Evolutionary conservation across 2,113 vertebrate genomes (phyloP), one percentile per base, ranked within the genome.

Genomic region (Poeciliopsis prolifica): DNA sequence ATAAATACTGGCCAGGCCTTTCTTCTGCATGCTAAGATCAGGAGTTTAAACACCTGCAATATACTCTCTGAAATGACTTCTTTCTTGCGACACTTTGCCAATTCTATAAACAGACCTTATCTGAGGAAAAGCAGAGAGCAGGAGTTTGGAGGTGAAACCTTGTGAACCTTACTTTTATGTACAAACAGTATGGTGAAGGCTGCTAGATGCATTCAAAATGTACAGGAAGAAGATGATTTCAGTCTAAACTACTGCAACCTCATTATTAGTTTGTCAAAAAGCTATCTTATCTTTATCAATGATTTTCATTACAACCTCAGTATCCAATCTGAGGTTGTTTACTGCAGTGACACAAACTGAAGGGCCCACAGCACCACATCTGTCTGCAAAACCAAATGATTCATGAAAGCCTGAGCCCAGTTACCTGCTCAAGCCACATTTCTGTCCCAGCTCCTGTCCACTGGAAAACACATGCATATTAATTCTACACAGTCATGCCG

Each of bases 361-460:
- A 87, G 61, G 60, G 17, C 74, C 80, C 65, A 72, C 68, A 90
- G 88, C 79, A 84, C 84, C 87, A 88, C 87, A 88, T 90, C 85
- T 86, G 84, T 83, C 79, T 84, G 79, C 84, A 79, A 80, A 89
- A 80, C 80, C 74, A 84, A 83, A 85, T 77, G 71, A 70, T 73
- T 79, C 77, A 90, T 74, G 76, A 85, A 87, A 75, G 83, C 73
- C 75, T 71, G 83, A 69, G 79, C 81, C 81, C 79, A 79, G 87
- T 85, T 87, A 90, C 90, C 89, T 86, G 86, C 89, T 79, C 88
- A 78, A 81, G 80, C 73, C 78, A 79, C 61, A 40, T 33, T 67
- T 79, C 81, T 72, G 81, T 77, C 87, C 90, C 81, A 88, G 79
- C 73, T 40, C 8, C 71, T 74, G 86, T 89, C 89, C 84, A 80